phyloP scores from a whole-genome alignment of 1,140 invertebrate species.

The Drosophila santomea region DNA sequence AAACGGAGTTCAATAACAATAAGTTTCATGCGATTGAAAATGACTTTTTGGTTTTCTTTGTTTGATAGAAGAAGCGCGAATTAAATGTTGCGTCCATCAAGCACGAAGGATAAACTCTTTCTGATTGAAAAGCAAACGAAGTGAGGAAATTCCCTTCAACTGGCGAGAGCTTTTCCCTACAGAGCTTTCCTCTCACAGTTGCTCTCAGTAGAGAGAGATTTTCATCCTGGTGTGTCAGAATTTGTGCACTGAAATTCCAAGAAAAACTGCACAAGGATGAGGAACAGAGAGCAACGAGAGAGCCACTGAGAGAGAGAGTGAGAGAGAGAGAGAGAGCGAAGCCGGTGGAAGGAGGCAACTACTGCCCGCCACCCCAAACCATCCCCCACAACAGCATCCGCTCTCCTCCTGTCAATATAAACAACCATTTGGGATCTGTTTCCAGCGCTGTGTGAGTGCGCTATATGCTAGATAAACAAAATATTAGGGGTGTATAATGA shows the following conservation, averaged over 20 bases:
- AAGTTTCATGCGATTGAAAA: slow-evolving; percentile 42
- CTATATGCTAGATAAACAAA: slow-evolving; percentile 75
- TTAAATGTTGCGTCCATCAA: slow-evolving; percentile 73
- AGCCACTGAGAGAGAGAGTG: neutral
- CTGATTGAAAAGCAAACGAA: slow-evolving; percentile 43
- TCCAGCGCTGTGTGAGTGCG: slow-evolving; percentile 50
- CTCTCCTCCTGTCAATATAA: slow-evolving; percentile 59
- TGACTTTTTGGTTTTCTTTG: slow-evolving; percentile 37
- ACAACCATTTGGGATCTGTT: slow-evolving; percentile 71
- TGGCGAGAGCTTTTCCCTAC: slow-evolving; percentile 10
- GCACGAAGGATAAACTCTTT: slow-evolving; percentile 84
- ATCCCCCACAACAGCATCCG: slow-evolving; percentile 60
- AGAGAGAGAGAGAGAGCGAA: slow-evolving; percentile 15
- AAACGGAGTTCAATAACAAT: slow-evolving; percentile 45
- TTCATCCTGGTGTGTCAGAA: slow-evolving; percentile 66
- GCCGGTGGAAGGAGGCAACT: slow-evolving; percentile 43
- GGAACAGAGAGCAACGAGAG: slow-evolving; percentile 24
- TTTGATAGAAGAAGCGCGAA: slow-evolving; percentile 59
- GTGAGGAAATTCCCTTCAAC: slow-evolving; percentile 25
- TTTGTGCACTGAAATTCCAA: slow-evolving; percentile 73
- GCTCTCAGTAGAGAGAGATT: slow-evolving; percentile 17
- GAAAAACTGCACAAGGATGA: slow-evolving; percentile 51
- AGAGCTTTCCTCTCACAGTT: slow-evolving; percentile 42
- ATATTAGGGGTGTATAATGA: slow-evolving; percentile 66
- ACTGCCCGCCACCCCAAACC: slow-evolving; percentile 32